A percentile compares a stretch with the other conserved stretches of the same genome.
Evolutionary conservation across 2,888 invertebrate genomes (phyloP).

Genomic region (Hesperia comma): DNA sequence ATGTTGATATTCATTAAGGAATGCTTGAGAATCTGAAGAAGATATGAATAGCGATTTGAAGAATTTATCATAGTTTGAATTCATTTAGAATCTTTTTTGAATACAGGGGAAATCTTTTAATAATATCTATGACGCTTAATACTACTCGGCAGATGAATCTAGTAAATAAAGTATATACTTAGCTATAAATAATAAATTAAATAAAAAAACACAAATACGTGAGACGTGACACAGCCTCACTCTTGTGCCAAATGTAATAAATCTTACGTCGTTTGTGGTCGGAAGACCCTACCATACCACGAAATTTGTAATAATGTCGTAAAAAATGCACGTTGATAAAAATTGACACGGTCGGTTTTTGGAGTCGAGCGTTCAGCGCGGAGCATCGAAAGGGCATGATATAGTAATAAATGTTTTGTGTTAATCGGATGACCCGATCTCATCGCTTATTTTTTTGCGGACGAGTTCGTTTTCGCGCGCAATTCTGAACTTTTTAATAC

Average conservation of each 20-base stretch:
- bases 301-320: slow-evolving; percentile 27
- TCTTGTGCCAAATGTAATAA: neutral
- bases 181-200: too few relatives aligned
- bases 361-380: slow-evolving; percentile 7
- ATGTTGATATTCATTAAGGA: slow-evolving; percentile 5
- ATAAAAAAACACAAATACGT: too few relatives aligned
- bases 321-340: slow-evolving; percentile 34
- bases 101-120: too few relatives aligned
- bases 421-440: slow-evolving; percentile 76
- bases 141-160: too few relatives aligned
- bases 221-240: neutral
- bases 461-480: slow-evolving; percentile 43
- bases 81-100: too few relatives aligned
- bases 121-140: too few relatives aligned
- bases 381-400: slow-evolving; percentile 34
- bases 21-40: neutral
- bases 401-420: slow-evolving; percentile 52
- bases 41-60: neutral
- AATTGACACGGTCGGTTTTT: slow-evolving; percentile 31
- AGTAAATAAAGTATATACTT: too few relatives aligned
- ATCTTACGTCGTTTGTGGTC: neutral
- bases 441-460: slow-evolving; percentile 47
- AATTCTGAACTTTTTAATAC: slow-evolving; percentile 48
- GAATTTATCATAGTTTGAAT: neutral
- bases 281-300: slow-evolving; percentile 9